phyloP scores from a whole-genome alignment of 2,113 vertebrate genomes.

The Ochotona curzoniae region DNA sequence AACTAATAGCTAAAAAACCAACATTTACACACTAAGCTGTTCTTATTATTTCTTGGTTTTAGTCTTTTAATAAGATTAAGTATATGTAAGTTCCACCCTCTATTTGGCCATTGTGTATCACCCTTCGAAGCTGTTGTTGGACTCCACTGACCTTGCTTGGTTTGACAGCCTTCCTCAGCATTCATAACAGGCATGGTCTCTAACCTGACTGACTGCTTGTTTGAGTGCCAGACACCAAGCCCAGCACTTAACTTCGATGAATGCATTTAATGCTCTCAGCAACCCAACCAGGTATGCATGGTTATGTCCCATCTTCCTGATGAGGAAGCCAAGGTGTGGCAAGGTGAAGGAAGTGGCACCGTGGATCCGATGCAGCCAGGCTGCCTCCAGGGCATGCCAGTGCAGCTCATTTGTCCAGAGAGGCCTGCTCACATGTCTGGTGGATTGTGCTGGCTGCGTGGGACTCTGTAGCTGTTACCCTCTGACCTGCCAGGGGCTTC shows the following conservation, averaged over 20 bases:
- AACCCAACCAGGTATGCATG: background rate
- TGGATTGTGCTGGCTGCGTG: background rate
- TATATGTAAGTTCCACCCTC: background rate
- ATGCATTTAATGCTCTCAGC: background rate
- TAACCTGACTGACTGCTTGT: background rate
- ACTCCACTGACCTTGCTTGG: background rate
- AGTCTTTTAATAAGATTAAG: background rate
- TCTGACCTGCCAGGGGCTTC: conserved; percentile 30
- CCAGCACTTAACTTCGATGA: background rate
- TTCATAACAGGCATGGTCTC: accelerated
- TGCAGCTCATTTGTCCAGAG: conserved; percentile 16
- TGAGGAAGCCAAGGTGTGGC: conserved; percentile 4
- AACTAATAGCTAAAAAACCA: too few relatives aligned
- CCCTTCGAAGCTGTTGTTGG: background rate
- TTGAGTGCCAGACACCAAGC: background rate
- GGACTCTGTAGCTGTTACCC: background rate
- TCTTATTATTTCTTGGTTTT: background rate
- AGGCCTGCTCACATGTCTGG: background rate
- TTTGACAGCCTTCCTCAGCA: background rate
- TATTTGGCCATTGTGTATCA: background rate
- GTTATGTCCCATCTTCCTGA: background rate
- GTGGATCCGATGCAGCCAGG: background rate
- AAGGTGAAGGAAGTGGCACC: background rate
- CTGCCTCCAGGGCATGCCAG: background rate
- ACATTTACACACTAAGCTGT: background rate